Evolutionary conservation across 1,140 invertebrate species (phyloP), one percentile per base, ranked within the genome.

Genomic region (Drosophila takahashii): DNA sequence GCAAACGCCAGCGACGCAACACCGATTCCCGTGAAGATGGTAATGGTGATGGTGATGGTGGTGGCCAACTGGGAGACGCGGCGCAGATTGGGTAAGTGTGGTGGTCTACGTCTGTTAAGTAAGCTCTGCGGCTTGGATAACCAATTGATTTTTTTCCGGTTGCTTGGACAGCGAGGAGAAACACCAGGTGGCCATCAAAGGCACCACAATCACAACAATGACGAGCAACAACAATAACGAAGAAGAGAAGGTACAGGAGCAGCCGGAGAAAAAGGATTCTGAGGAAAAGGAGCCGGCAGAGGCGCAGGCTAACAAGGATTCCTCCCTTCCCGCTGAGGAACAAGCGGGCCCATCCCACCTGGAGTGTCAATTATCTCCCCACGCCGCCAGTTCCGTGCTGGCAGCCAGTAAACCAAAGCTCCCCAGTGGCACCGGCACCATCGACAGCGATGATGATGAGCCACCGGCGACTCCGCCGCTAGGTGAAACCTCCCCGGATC

Each of bases 1-100:
- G 75, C 51, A 86, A 86, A 32, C 79, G 83, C 16, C 83, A 54
- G 10, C 74, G 75, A 27, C 64, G 73, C 3, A 71, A 65, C 26
- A 13, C 61, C 13, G 72, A 64, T 32, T 75, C 72, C 34, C 67
- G 15, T 9, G 48, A 48, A 39, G 32, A 36, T 7, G 37, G 16
- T 22, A 3, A 3, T 22, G 37, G 16, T n/a, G n/a, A n/a, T n/a
- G n/a, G n/a, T n/a, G n/a, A n/a, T n/a, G 37, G 16, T 22, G 22
- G 22, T 22, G 37, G 16, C 22, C 16, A 34, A 39, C 7, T 44
- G 54, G 9, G 26, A 37, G 29, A 45, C 26, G 16, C 50, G 36
- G 48, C 29, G 8, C 69, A 41, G 56, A 22, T 29, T 72, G 45
- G 53, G 67, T 60, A 57, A 50, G 65, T 71, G 42, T 16, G 26